Evolutionary conservation across 2,113 vertebrate species (phyloP).

Genomic region (Taxidea taxus): DNA sequence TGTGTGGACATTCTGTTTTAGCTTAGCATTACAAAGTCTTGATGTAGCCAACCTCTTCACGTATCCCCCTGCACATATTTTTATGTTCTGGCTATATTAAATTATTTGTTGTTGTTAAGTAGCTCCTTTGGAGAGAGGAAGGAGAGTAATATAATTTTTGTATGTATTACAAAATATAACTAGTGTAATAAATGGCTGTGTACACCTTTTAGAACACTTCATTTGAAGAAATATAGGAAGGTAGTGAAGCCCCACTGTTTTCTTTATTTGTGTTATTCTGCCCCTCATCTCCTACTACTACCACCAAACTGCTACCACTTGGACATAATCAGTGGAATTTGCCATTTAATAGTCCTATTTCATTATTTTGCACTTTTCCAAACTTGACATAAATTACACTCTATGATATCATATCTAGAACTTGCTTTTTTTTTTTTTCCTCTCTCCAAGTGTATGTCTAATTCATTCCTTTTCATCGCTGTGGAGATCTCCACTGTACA

Average conservation of each 20-base stretch:
- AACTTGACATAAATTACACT: not conserved
- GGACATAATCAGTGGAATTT: not conserved
- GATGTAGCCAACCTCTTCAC: not conserved
- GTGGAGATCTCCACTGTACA: not conserved
- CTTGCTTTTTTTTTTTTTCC: not conserved
- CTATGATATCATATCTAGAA: not conserved
- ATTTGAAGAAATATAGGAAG: not conserved
- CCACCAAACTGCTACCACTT: not conserved
- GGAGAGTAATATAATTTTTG: not conserved
- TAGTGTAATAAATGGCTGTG: not conserved
- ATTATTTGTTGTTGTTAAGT: not conserved
- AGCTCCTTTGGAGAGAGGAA: not conserved
- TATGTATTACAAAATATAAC: not conserved
- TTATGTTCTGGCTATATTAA: not conserved
- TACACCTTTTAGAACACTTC: not conserved
- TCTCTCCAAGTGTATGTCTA: not conserved
- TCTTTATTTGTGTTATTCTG: not conserved
- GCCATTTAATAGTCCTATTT: not conserved
- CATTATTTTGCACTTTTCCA: not conserved
- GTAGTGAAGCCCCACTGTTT: rapidly evolving
- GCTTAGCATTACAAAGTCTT: not conserved
- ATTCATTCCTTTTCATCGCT: not conserved
- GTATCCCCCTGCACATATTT: not conserved
- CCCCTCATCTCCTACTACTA: not conserved
- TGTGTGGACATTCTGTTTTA: not conserved